Base-by-base conservation (phyloP, 2,888 invertebrate genomes). In the Xylota sylvarum region DNA sequence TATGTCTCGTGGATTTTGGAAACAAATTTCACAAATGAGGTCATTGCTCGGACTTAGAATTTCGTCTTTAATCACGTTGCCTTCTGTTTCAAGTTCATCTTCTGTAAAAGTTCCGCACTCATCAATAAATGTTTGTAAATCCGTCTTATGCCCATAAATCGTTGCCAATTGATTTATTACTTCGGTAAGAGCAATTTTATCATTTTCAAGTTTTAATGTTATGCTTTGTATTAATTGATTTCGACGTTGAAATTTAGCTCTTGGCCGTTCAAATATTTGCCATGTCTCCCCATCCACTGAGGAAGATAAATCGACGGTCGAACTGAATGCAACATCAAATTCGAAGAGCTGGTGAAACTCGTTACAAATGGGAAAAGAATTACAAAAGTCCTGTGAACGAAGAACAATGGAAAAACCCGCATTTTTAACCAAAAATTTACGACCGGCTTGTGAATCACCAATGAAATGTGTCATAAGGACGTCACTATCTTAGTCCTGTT, bases 231-330 rank as follows among this genome's bases (percentile, higher is more conserved):
- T 40, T 40, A n/a, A n/a, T n/a, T n/a, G n/a, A n/a, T n/a, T n/a
- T n/a, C n/a, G n/a, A n/a, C n/a, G n/a, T n/a, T n/a, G n/a, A n/a
- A 55, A 55, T 30, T 55, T 55, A 30, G 30, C 23, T 55, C 32
- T 55, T 32, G 55, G 30, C 10, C 55, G 27, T 30, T 55, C 55
- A 19, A 35, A 58, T 37, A 35, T 37, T 58, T 58, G 14, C 35
- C 58, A 58, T 35, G 35, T 55, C n/a, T 40, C 12, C 48, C 48
- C 19, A 48, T 48, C 48, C 48, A 48, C 4, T 17, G 14, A 17
- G 17, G 48, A 48, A 48, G 9, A 17, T 9, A 17, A 48, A 48
- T 48, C 48, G n/a, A n/a, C n/a, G n/a, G n/a, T n/a, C n/a, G 9
- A 17, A 48, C 2, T 48, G 48, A 48, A 48, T 48, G n/a, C n/a